Evolutionary conservation across 2,888 invertebrate genomes (phyloP).

Genomic region (Bellardia pandia): DNA sequence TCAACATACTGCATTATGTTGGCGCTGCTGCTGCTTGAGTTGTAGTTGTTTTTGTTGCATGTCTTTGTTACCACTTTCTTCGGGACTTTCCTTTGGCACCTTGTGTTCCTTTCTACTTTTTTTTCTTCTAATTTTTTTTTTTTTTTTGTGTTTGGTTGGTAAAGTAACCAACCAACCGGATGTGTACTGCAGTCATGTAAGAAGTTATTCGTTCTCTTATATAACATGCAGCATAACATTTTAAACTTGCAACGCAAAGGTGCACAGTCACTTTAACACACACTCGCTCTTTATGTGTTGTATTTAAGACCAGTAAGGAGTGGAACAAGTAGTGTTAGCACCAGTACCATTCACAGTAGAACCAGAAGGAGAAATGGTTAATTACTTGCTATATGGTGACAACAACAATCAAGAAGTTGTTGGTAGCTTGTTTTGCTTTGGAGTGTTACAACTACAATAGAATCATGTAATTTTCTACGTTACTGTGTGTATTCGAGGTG

Average conservation of each 20-base stretch:
- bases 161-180: slow-evolving; percentile 73
- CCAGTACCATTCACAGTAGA: not conserved
- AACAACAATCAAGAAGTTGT: slow-evolving; percentile 66
- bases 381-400: slow-evolving; percentile 71
- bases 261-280: slow-evolving; percentile 1
- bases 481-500: slow-evolving; percentile 34
- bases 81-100: slow-evolving; percentile 54
- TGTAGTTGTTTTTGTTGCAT: slow-evolving; percentile 14
- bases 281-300: slow-evolving; percentile 35
- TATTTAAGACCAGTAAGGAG: slow-evolving; percentile 48
- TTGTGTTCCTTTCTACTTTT: slow-evolving; percentile 25
- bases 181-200: slow-evolving; percentile 69
- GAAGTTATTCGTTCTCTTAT: slow-evolving; percentile 65
- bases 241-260: slow-evolving; percentile 24
- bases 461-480: slow-evolving; percentile 28
- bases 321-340: slow-evolving; percentile 14
- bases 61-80: slow-evolving; percentile 59
- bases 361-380: slow-evolving; percentile 59
- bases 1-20: slow-evolving; percentile 70
- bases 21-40: slow-evolving; percentile 2
- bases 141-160: slow-evolving; percentile 71
- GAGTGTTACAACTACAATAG: slow-evolving; percentile 52
- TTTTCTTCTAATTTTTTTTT: too few relatives aligned
- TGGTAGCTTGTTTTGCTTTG: slow-evolving; percentile 43
- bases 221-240: slow-evolving; percentile 52